Evolutionary conservation across 2,888 invertebrate genomes (phyloP), one percentile per base, ranked within the genome.

Genomic region (Drosophila putrida): DNA sequence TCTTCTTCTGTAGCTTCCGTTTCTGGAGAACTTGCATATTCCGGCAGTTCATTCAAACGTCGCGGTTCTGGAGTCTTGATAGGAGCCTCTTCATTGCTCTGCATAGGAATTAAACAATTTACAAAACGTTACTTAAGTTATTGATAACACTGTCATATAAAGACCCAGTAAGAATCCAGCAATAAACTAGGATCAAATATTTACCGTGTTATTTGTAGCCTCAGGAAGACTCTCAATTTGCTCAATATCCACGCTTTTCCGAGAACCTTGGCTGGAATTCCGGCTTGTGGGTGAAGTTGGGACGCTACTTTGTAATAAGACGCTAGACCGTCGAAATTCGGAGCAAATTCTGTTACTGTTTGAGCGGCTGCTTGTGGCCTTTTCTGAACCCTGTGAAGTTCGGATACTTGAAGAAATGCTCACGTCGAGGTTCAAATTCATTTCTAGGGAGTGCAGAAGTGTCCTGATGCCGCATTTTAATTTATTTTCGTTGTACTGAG

Each of bases 21-120:
- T 20, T 57, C 38, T 39, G 50, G 59, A 0, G 53, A 44, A 0
- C 47, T 49, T 11, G 38, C 11, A 6, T 49, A 31, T 4, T 1
- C 31, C 6, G 49, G 41, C 33, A 75, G 20, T 13, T 76, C 68
- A 4, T 4, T 49, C 25, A 75, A 58, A 15, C 35, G 68, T 0
- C 77, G 39, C 15, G 77, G 77, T 8, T 72, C 63, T 4, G 73
- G 75, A 4, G 77, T 76, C 50, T 38, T 71, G 4, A 5, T 41
- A 0, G 8, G 11, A 1, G 11, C 0, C 11, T 15, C 31, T 0
- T 2, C 25, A 9, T 20, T 13, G 13, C 5, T 35, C 73, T 75
- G 6, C 28, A n/a, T 41, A 15, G 0, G 35, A 0, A 33, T 28
- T 41, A 11, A 2, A 33, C 4, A 11, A 15, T 27, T 28, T 6